Conservation (phyloP, 2,888 invertebrate genomes). For the Drosophila setosimentum region DNA sequence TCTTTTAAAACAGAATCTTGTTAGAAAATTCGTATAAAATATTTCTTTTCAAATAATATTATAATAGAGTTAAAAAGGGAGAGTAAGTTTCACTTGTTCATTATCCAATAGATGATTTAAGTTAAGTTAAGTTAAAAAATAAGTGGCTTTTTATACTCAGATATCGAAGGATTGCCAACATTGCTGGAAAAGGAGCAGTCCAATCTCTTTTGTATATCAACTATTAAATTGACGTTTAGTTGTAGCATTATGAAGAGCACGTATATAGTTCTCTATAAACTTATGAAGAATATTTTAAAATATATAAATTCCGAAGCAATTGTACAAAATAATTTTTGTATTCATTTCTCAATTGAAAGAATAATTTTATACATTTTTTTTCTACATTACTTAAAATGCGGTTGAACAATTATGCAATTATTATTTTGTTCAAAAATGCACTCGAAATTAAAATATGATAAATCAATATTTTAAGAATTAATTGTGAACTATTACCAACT, state of each 20-base stretch:
- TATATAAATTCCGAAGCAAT: not conserved
- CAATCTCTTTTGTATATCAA: not conserved
- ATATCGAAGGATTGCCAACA: too few relatives aligned
- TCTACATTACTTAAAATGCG: not conserved
- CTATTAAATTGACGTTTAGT: not conserved
- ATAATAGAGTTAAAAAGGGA: not conserved
- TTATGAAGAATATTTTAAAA: not conserved
- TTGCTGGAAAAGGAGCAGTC: not conserved
- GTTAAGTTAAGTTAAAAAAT: too few relatives aligned
- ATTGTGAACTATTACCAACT: constrained; percentile 19
- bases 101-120: too few relatives aligned
- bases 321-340: not conserved
- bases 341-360: not conserved
- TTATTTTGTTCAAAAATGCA: constrained; percentile 4
- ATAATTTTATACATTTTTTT: not conserved
- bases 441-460: not conserved
- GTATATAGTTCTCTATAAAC: not conserved
- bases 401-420: not conserved
- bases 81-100: not conserved
- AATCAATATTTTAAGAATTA: constrained; percentile 3
- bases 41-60: not conserved
- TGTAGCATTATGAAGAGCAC: not conserved
- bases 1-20: not conserved
- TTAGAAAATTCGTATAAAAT: not conserved
- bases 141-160: too few relatives aligned